Evolutionary conservation across 2,888 invertebrate genomes (phyloP).

Genomic region (Masnerella sp.): DNA sequence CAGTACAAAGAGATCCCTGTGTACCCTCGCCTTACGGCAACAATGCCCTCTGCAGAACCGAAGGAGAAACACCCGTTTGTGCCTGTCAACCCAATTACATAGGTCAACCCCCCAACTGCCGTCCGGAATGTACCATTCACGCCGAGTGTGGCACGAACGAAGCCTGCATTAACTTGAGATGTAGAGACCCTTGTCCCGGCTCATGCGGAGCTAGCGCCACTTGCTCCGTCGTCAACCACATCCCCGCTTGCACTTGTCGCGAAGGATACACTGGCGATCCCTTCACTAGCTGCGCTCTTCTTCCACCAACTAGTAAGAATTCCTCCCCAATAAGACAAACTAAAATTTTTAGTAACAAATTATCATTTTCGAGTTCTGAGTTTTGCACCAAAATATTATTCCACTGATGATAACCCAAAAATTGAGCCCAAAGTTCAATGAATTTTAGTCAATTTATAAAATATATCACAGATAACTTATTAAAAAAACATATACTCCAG

Average conservation of each 20-base stretch:
- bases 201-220: constrained; percentile 78
- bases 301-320: constrained; percentile 42
- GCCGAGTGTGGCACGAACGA: constrained; percentile 78
- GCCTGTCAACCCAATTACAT: constrained; percentile 83
- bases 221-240: constrained; percentile 78
- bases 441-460: no score
- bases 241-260: constrained; percentile 80
- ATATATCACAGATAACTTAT: no score
- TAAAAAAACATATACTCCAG: background rate
- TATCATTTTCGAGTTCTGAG: no score
- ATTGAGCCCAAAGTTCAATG: no score
- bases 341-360: no score
- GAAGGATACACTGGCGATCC: constrained; percentile 81
- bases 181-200: constrained; percentile 80
- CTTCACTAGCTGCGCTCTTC: constrained; percentile 76
- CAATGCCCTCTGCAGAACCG: constrained; percentile 86
- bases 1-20: constrained; percentile 83
- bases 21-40: constrained; percentile 89
- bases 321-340: no score
- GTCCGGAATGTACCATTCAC: constrained; percentile 78
- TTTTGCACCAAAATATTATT: no score
- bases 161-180: constrained; percentile 78
- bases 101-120: constrained; percentile 86
- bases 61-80: constrained; percentile 79
- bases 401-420: no score